A percentile compares a stretch with the other conserved stretches of the same genome.
Evolutionary conservation across 2,113 vertebrate species (phyloP).

Genomic region (Himantopus leucocephalus): DNA sequence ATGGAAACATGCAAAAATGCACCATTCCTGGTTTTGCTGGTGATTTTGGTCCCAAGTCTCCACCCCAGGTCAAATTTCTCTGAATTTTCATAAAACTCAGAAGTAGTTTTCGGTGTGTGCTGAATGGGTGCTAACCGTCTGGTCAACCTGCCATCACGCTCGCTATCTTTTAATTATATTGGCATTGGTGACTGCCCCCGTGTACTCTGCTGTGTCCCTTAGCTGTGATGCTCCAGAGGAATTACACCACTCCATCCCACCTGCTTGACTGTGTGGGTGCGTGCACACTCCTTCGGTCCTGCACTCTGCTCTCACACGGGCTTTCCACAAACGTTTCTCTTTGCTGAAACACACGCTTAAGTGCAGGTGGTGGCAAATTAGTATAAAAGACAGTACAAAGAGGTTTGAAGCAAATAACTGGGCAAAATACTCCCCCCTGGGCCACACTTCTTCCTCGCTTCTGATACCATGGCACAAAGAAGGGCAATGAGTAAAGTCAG

Average conservation of each 20-base stretch:
- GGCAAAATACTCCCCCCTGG: neutral
- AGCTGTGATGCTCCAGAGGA: neutral
- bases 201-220: neutral
- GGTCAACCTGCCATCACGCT: neutral
- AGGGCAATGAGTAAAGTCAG: neutral
- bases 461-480: neutral
- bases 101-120: neutral
- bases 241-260: neutral
- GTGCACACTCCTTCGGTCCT: neutral
- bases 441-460: neutral
- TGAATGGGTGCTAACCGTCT: neutral
- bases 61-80: neutral
- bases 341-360: neutral
- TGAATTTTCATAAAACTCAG: neutral
- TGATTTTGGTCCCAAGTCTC: neutral
- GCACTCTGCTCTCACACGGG: neutral
- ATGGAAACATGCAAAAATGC: neutral
- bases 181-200: neutral
- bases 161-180: neutral
- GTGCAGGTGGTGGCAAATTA: neutral
- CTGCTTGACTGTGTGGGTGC: accelerated
- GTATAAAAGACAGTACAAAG: neutral
- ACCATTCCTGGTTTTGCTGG: neutral
- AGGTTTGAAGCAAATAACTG: neutral
- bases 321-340: neutral